phyloP scores from a whole-genome alignment of 1,140 invertebrate species.

The Mya arenaria region DNA sequence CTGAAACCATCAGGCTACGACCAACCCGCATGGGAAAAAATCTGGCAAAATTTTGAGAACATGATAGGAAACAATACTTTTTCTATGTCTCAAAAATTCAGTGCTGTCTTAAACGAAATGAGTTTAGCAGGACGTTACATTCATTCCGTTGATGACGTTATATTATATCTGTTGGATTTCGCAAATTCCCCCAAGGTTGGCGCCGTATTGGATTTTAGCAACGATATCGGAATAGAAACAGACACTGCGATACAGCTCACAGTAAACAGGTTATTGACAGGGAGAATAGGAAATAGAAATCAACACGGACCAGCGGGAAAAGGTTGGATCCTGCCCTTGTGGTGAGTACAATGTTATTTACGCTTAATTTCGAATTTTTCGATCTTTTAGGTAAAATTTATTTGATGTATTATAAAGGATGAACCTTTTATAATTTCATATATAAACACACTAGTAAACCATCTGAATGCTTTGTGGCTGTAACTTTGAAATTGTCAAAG shows the following conservation, averaged over 20 bases:
- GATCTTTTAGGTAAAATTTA: too few species aligned
- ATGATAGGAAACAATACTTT: not conserved
- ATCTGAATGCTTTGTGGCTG: too few species aligned
- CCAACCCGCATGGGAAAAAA: not conserved
- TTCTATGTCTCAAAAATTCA: not conserved
- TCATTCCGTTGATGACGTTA: not conserved
- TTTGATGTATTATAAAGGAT: too few species aligned
- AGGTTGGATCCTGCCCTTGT: conserved; percentile 28
- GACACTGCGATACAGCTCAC: not conserved
- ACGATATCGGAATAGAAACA: not conserved
- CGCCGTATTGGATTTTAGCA: not conserved
- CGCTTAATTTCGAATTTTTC: too few species aligned
- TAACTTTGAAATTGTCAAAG: too few species aligned
- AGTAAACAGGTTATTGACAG: not conserved
- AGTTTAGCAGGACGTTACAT: conserved; percentile 11
- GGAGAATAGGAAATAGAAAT: conserved; percentile 4
- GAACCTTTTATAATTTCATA: too few species aligned
- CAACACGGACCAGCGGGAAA: not conserved
- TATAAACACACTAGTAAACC: too few species aligned
- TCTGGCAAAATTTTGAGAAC: conserved; percentile 16
- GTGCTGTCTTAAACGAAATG: conserved; percentile 1
- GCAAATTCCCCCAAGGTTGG: not conserved
- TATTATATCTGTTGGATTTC: conserved; percentile 1
- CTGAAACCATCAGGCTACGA: not conserved
- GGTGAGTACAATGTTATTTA: too few species aligned